phyloP scores from a whole-genome alignment of 2,888 invertebrate species.

The Leptura quadrifasciata region DNA sequence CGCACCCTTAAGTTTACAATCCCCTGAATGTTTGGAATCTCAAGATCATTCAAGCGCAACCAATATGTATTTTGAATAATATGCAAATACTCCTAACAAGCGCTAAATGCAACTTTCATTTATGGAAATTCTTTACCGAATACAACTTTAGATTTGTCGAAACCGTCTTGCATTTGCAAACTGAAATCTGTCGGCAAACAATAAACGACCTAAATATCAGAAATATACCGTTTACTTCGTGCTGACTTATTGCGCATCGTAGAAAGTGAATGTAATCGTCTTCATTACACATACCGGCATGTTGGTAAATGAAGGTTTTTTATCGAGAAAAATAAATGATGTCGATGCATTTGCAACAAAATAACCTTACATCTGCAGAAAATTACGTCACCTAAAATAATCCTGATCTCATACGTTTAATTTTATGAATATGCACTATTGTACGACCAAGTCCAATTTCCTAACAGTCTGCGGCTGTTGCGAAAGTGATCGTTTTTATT shows the following conservation, averaged over 20 bases:
- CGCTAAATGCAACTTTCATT: too few relatives aligned
- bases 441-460: conserved; percentile 5
- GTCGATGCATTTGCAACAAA: conserved; percentile 29
- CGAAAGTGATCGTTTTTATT: background rate
- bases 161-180: too few relatives aligned
- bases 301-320: conserved; percentile 11
- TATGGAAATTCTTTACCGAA: too few relatives aligned
- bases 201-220: background rate
- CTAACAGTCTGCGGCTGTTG: conserved; percentile 7
- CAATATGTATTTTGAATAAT: too few relatives aligned
- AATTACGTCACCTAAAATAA: conserved; percentile 37
- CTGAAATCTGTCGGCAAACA: background rate
- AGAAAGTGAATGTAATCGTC: conserved; percentile 6
- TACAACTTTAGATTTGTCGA: too few relatives aligned
- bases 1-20: too few relatives aligned
- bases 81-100: too few relatives aligned
- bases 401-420: conserved; percentile 17
- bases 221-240: background rate
- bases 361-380: conserved; percentile 31
- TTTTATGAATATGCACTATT: conserved; percentile 38
- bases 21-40: too few relatives aligned
- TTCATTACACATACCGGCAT: background rate
- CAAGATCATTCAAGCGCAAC: too few relatives aligned
- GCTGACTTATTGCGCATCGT: background rate
- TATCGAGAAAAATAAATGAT: conserved; percentile 16